Evolutionary conservation across 2,113 vertebrate species (phyloP).

Genomic region (Camelus bactrianus): DNA sequence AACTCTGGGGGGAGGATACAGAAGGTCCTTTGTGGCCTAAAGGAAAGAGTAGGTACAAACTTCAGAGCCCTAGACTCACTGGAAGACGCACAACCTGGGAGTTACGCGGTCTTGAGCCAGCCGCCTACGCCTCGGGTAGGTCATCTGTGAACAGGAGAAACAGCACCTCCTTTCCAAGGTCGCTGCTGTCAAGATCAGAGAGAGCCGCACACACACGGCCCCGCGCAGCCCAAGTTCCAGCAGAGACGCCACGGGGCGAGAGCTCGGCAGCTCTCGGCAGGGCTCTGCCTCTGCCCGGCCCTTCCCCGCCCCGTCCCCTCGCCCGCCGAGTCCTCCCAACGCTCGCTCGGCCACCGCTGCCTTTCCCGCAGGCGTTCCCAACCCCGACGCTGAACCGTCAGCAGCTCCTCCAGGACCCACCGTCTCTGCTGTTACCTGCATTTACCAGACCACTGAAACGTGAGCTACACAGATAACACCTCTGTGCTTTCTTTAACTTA

Average conservation of each 20-base stretch:
- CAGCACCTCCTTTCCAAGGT: neutral
- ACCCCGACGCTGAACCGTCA: neutral
- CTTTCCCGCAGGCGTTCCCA: too few species aligned
- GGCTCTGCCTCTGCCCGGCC: neutral
- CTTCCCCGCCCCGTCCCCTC: neutral
- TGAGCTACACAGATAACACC: neutral
- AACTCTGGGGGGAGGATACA: neutral
- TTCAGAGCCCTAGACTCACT: neutral
- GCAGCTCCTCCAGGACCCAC: too few species aligned
- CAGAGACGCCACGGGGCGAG: too few species aligned
- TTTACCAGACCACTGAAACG: neutral
- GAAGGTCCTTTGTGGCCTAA: neutral
- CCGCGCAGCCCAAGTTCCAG: neutral
- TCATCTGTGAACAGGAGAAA: neutral
- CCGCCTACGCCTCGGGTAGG: neutral
- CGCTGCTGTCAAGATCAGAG: neutral
- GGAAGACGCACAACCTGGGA: too few species aligned
- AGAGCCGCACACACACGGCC: neutral
- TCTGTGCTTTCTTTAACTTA: neutral
- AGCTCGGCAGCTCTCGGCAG: too few species aligned
- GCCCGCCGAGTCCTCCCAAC: fast-evolving
- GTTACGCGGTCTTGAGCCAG: neutral
- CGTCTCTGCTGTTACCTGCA: neutral
- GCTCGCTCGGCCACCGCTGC: fast-evolving
- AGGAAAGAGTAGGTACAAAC: neutral